Base-by-base conservation (phyloP, 2,113 vertebrate species). In the Dasypus novemcinctus region DNA sequence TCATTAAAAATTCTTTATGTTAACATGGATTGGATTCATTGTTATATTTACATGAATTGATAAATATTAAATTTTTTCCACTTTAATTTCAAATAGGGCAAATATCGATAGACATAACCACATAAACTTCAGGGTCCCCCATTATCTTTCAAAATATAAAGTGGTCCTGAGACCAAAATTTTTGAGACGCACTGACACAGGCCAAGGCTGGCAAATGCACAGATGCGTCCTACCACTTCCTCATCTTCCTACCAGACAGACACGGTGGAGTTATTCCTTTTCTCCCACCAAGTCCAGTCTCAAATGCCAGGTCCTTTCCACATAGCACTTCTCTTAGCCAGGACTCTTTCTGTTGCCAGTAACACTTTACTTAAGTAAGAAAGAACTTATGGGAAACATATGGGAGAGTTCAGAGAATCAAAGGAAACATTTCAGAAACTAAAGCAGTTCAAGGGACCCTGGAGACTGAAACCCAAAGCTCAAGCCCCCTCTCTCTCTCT, bases 161-260 rank as follows among this genome's bases (percentile, higher is more conserved):
- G 20, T 57, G 54, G 21, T 64, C 20, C 21, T 36, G 69, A 71
- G 23, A 83, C 14, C 11, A 49, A 29, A 5, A 75, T 21, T 18
- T 36, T 8, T 43, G 9, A 68, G 79, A 27, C 41, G 33, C 11
- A 1, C 33, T 38, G 38, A 33, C 0, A 1, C 0, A 38, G 49
- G 54, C 38, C 13, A 21, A 69, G 33, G 69, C 31, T 1, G 9
- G 23, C 5, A 0, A 18, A 9, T 0, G 0, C 5, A 12, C 12
- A 54, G 86, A 18, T 2, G 1, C 15, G 1, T 1, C 13, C 9
- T 27, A n/a, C 14, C 76, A 13, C 31, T 29, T 46, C 36, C 21
- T 18, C 4, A 5, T 33, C 38, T 82, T 6, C 4, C 8, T 25
- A 10, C 21, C 78, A 46, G 17, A 4, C 1, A 59, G 57, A 29